Conservation (phyloP, 2,888 invertebrate genomes). For the Escarpia spicata region DNA sequence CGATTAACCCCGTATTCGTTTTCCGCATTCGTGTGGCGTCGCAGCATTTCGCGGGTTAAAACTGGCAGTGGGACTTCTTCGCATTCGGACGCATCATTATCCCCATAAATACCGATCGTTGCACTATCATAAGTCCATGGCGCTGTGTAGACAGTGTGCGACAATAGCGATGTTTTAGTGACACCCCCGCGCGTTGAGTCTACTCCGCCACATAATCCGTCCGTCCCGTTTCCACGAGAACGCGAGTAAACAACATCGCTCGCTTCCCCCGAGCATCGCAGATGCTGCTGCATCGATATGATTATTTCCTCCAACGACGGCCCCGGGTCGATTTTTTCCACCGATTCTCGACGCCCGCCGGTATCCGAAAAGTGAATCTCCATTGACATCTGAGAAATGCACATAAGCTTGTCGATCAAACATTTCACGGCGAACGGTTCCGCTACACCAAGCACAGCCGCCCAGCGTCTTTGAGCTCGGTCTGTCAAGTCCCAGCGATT, state of each 20-base stretch:
- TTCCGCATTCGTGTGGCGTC: neutral
- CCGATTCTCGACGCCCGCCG: neutral
- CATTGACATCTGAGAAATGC: neutral
- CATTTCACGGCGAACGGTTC: neutral
- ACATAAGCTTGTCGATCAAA: neutral
- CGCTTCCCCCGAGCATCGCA: neutral
- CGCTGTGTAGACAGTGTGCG: neutral
- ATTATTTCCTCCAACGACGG: neutral
- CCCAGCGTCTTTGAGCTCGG: neutral
- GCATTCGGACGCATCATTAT: slow-evolving; percentile 8
- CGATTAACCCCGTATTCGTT: neutral
- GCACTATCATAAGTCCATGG: neutral
- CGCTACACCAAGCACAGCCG: neutral
- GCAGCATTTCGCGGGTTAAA: slow-evolving; percentile 3
- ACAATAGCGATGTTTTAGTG: neutral
- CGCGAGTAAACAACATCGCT: neutral
- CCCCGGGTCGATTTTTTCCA: neutral
- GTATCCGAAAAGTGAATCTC: slow-evolving; percentile 16
- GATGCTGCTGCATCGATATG: neutral
- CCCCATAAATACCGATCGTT: neutral
- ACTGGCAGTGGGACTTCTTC: neutral
- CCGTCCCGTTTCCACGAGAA: slow-evolving; percentile 16
- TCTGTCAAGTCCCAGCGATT: neutral
- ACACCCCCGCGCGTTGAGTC: neutral
- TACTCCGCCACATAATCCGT: neutral